Base-by-base conservation (phyloP, 2,888 invertebrate genomes). In the Philereme transversata region DNA sequence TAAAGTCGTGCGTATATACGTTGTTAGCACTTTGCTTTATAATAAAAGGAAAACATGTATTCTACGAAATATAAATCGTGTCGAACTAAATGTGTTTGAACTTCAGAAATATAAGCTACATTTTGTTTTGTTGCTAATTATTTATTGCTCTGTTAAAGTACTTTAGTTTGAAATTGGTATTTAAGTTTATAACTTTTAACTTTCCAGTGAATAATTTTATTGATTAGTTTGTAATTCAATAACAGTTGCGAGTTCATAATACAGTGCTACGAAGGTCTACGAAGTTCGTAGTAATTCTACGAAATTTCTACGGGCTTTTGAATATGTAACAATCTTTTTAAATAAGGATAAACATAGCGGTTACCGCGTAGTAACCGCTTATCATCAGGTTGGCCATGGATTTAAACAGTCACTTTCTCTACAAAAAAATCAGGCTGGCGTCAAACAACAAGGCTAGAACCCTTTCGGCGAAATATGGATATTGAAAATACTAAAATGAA, bases 141-240 rank as follows among this genome's bases (percentile, higher is more conserved):
- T 22, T 40, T 5, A 40, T 40, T 40, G 22, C 1, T 22, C 22
- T 22, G 22, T 22, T 22, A 22, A 22, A 40, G 8, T 40, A 52
- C 45, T 52, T 45, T 36, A 36, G 36, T 45, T 52, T 40, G 8
- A 40, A 56, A 8, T 10, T 47, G 33, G 49, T 46, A 35, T 10
- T 22, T 33, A 40, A 3, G 5, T 36, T 36, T 4, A 54, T 41
- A 55, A 47, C 53, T 57, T 57, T 52, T 49, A 35, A 49, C 53
- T 53, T 59, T 53, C 34, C 38, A 43, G 54, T 51, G 45, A 62
- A 62, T 57, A 57, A 57, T 57, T 53, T 46, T 35, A 57, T 41
- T 57, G 46, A 62, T 54, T 55, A 54, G 54, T 62, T 62, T 38
- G 51, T 63, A 44, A 63, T 59, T 49, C 48, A 46, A 49, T 55